Conservation (phyloP, 2,888 invertebrate species). For the Cacoxenus indagator region DNA sequence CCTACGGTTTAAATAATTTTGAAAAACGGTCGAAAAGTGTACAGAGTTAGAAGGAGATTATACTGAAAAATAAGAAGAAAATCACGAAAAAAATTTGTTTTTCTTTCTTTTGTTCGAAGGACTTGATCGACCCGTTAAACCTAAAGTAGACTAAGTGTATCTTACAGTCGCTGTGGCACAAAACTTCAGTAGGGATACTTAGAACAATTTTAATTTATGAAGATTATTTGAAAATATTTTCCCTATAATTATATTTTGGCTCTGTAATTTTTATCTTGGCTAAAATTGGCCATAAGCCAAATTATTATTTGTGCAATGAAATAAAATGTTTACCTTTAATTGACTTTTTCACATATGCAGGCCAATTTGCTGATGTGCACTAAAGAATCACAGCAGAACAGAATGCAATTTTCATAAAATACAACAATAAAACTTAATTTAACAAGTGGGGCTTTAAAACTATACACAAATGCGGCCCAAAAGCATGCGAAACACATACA, state of each 20-base stretch:
- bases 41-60: too few species aligned
- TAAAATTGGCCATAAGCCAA: background rate
- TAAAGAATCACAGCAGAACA: background rate
- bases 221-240: too few species aligned
- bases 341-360: constrained; percentile 10
- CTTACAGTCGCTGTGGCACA: too few species aligned
- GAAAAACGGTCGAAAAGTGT: too few species aligned
- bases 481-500: background rate
- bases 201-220: too few species aligned
- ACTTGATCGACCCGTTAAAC: too few species aligned
- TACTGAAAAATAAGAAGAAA: too few species aligned
- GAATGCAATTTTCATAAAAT: background rate
- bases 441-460: background rate
- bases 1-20: too few species aligned
- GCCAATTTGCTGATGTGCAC: background rate
- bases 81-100: too few species aligned
- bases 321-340: background rate
- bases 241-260: background rate
- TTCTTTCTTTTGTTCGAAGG: too few species aligned
- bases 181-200: too few species aligned
- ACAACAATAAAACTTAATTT: background rate
- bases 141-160: too few species aligned
- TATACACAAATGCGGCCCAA: background rate
- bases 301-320: background rate
- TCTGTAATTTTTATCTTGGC: background rate